Percentiles rank a stretch among this genome's conserved stretches.
Evolutionary conservation across 2,797 vertebrate species (phyloP).

Genomic region (Channallabes apus): DNA sequence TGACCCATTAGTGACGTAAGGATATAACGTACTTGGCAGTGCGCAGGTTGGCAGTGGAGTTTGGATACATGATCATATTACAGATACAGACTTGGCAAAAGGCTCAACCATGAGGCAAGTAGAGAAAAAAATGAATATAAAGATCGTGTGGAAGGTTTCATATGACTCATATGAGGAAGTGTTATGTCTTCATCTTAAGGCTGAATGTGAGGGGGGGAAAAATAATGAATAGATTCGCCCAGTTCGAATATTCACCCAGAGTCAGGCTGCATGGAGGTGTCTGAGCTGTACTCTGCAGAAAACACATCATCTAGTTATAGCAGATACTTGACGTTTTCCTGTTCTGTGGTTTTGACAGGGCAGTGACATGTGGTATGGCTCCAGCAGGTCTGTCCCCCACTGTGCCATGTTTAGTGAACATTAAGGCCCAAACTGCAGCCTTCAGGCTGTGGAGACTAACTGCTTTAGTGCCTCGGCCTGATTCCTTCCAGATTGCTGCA

Average conservation of each 20-base stretch:
- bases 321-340: not conserved
- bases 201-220: not conserved
- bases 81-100: not conserved
- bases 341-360: not conserved
- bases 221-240: not conserved
- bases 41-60: not conserved
- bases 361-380: slow-evolving; percentile 16
- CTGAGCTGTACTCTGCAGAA: not conserved
- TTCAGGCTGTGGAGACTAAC: slow-evolving; percentile 41
- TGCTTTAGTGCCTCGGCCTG: slow-evolving; percentile 38
- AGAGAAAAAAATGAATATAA: not conserved
- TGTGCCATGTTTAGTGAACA: slow-evolving; percentile 30
- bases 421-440: slow-evolving; percentile 37
- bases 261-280: not conserved
- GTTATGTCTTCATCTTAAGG: not conserved
- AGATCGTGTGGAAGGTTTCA: not conserved
- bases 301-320: not conserved
- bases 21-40: not conserved
- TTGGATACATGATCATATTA: not conserved
- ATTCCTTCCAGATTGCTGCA: slow-evolving; percentile 48
- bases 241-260: not conserved
- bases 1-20: not conserved
- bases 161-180: not conserved
- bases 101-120: not conserved
- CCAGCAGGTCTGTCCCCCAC: slow-evolving; percentile 15